Evolutionary conservation across 2,797 vertebrate species (phyloP).

Genomic region (Phataginus tetradactyla): DNA sequence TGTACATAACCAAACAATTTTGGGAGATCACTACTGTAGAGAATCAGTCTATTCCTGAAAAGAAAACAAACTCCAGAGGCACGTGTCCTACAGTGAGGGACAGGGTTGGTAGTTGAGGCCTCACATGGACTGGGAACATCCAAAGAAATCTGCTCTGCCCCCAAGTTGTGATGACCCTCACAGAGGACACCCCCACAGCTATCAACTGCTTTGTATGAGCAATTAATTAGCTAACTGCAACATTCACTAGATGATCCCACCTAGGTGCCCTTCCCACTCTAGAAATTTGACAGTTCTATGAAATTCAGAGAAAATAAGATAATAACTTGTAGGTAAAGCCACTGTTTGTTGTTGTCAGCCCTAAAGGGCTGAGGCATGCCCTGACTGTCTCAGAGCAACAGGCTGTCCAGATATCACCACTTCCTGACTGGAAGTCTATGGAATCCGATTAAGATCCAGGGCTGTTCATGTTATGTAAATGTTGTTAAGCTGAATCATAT

Average conservation of each 20-base stretch:
- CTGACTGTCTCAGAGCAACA: neutral
- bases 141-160: neutral
- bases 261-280: neutral
- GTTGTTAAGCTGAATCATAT: neutral
- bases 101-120: neutral
- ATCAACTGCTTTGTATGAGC: neutral
- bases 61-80: neutral
- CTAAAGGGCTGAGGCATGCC: neutral
- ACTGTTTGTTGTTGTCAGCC: neutral
- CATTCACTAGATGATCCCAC: neutral
- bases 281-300: neutral
- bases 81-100: neutral
- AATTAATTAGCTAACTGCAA: neutral
- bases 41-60: neutral
- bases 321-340: neutral
- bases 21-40: neutral
- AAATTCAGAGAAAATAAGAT: conserved; percentile 10
- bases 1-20: neutral
- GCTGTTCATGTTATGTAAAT: neutral
- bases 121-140: neutral
- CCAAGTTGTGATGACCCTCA: neutral
- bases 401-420: neutral
- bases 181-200: neutral
- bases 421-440: neutral
- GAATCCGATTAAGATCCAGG: neutral